A percentile compares a stretch with the other conserved stretches of the same genome.
Conservation (phyloP, 2,113 vertebrate species). For the Pycnonotus jocosus region DNA sequence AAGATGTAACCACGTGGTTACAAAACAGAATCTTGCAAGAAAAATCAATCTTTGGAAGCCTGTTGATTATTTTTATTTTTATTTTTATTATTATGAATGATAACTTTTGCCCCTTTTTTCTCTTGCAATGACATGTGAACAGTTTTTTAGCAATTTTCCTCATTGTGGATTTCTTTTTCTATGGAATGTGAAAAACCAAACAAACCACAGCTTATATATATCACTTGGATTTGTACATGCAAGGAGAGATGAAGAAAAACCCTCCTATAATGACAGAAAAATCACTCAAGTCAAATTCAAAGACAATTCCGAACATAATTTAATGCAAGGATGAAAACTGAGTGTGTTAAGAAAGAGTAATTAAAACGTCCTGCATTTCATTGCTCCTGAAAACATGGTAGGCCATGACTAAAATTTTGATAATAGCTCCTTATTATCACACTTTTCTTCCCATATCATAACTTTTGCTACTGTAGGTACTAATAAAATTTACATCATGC, state of each 20-base stretch:
- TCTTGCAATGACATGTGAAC: neutral
- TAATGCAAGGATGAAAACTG: neutral
- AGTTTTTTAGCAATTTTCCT: neutral
- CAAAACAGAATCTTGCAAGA: neutral
- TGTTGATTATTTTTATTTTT: neutral
- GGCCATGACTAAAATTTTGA: neutral
- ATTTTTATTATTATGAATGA: neutral
- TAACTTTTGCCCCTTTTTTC: neutral
- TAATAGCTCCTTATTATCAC: neutral
- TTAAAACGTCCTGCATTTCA: neutral
- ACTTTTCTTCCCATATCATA: neutral
- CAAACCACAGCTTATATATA: neutral
- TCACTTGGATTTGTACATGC: neutral
- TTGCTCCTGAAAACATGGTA: neutral
- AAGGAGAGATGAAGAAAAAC: neutral
- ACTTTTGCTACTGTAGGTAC: neutral
- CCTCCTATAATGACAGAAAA: neutral
- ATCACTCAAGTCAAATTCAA: neutral
- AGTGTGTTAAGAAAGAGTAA: neutral
- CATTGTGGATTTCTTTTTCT: neutral
- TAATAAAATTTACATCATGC: neutral
- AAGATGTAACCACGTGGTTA: neutral
- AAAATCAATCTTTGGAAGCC: neutral
- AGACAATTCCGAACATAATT: neutral
- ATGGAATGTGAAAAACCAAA: neutral